Base-by-base conservation (phyloP, 2,113 vertebrate species). In the Crypturellus undulatus region DNA sequence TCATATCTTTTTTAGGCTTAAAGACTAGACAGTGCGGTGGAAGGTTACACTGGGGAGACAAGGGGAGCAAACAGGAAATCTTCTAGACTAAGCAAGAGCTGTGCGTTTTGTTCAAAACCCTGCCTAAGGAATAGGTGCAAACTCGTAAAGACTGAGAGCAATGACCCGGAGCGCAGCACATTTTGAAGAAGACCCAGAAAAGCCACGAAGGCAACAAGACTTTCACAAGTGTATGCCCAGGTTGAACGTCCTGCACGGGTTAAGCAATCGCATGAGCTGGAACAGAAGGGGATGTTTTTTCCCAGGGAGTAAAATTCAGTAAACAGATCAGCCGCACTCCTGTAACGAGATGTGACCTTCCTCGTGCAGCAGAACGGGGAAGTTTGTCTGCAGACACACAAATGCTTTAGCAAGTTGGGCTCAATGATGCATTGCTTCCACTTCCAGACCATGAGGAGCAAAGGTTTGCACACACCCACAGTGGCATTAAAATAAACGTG, bases 31-130 rank as follows among this genome's bases (percentile, higher is more conserved):
- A 76, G 63, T 58, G 81, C 36, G 38, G 79, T 75, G 82, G 91
- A 95, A 93, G 62, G 68, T 22, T 87, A 84, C 49, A 65, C 63
- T 34, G 92, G 21, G 84, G 91, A 93, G 91, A 81, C 65, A 80
- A 79, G 89, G 94, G 90, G 87, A 91, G 90, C 83, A 96, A 96
- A 97, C 94, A 94, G 96, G 97, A 97, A 96, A 94, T 7, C 79
- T 94, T 96, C 91, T 60, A 94, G 96, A 95, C 86, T 47, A 59
- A 96, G 79, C 69, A 75, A 4, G 36, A 92, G 77, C 40, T 30
- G 18, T 76, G 71, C 38, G 19, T 76, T 62, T 84, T 9, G 68
- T 19, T 90, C 85, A 88, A 40, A 80, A 76, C 34, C 28, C 79
- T 73, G 71, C 1, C 6, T 30, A 42, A 81, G 96, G 94, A 90